Evolutionary conservation across 2,797 vertebrate species (phyloP), one percentile per base, ranked within the genome.

Genomic region (Hippocampus kuda): DNA sequence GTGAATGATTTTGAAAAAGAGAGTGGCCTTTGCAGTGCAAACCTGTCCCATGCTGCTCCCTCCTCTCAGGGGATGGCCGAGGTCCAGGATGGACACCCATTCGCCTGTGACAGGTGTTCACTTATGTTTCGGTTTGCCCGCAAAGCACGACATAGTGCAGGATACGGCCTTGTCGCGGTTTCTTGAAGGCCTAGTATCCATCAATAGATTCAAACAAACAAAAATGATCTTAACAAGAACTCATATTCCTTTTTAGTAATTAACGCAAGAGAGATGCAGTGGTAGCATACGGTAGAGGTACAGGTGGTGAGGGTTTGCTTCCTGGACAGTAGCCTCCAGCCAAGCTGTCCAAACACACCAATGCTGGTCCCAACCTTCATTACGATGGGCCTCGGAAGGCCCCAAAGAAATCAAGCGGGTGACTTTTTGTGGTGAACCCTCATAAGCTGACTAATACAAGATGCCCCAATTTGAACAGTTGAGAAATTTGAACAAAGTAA

Each of bases 31-130:
- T 77, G 84, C 83, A 82, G 81, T 80, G 77, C 83, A 57, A 79
- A 74, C 74, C 71, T 69, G 64, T 86, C 86, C 86, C 80, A 89
- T 90, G 90, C 87, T 83, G 87, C 82, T 89, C 83, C 85, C 82
- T 88, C 86, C 87, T 90, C 84, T 89, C 91, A 90, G 91, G 92
- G 92, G 88, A 93, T 93, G 92, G 92, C 92, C 89, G 87, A 89
- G 85, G 92, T 93, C 90, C 91, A 91, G 90, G 90, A 93, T 93
- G 92, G 92, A 90, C 90, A 91, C 78, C 86, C 85, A 82, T 89
- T 92, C 74, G 80, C 87, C 87, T 87, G 84, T 86, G 90, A 90
- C 86, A 92, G 91, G 92, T 93, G 81, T 51, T 54, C 59, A 20
- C 16, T 60, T 15, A 62, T 22, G 5, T 10, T 48, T 51, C 2